These are phyloP conservation scores for Lycophotia porphyrea DNA, from an alignment of 2,888 invertebrate species.

Conservation along the genomic window DNA sequence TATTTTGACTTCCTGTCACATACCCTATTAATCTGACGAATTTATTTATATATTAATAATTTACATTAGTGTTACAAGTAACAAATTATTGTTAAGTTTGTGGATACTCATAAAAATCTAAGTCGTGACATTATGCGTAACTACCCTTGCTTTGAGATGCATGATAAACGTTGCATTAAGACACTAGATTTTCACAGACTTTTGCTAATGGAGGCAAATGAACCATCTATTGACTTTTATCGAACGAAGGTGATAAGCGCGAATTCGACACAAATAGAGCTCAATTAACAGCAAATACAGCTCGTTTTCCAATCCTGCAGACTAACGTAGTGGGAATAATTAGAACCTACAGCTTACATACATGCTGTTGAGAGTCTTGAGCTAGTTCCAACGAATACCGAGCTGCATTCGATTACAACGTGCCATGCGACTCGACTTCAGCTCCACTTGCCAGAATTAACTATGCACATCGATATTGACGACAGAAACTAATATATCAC, in stretches of 20 bases:
- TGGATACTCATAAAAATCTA: too few species aligned
- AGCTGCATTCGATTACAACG: constrained; percentile 56
- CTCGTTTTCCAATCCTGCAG: constrained; percentile 51
- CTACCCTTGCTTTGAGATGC: too few species aligned
- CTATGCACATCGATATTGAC: constrained; percentile 35
- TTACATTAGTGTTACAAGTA: too few species aligned
- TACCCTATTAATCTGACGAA: too few species aligned
- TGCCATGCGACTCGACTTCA: constrained; percentile 39
- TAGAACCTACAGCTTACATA: constrained; percentile 63
- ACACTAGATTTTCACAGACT: too few species aligned
- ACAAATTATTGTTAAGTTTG: too few species aligned
- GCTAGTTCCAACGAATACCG: constrained; percentile 58
- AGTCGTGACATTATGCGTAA: too few species aligned
- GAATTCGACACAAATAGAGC: constrained; percentile 38
- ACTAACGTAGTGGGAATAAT: constrained; percentile 62
- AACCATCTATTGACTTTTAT: constrained; percentile 14
- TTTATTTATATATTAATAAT: too few species aligned
- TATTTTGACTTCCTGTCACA: too few species aligned
- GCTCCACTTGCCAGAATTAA: constrained; percentile 42
- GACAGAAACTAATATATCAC: neutral
- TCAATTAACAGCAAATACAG: constrained; percentile 57
- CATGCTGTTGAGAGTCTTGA: constrained; percentile 58
- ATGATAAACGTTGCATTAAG: too few species aligned
- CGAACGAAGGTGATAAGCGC: constrained; percentile 15
- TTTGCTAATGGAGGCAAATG: constrained; percentile 17